These are phyloP conservation scores for Lycophotia porphyrea DNA, from an alignment of 2,888 invertebrate genomes.

Conservation along the genomic window DNA sequence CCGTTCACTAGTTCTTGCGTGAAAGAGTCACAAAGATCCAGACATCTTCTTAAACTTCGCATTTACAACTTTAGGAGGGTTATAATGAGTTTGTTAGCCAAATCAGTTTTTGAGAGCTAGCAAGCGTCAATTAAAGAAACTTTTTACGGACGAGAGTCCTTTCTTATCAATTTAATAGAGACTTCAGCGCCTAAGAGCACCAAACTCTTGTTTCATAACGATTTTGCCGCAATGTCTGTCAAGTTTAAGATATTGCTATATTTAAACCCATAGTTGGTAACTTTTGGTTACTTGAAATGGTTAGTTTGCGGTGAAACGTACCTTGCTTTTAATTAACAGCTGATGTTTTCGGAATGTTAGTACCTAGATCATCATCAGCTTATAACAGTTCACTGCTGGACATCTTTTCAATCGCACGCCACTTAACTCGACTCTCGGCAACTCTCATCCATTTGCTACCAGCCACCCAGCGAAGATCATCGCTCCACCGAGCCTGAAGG, in stretches of 20 bases:
- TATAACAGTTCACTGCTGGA: neutral
- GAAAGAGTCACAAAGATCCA: too few relatives aligned
- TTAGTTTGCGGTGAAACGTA: neutral
- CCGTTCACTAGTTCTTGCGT: too few relatives aligned
- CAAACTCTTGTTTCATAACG: neutral
- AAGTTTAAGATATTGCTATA: neutral
- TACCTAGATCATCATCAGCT: neutral
- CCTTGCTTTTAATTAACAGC: neutral
- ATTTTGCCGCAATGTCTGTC: neutral
- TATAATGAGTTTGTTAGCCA: neutral
- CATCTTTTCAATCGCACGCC: neutral
- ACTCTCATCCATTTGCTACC: neutral
- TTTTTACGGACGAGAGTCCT: neutral
- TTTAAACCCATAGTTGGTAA: neutral
- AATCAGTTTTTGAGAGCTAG: neutral
- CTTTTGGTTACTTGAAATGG: neutral
- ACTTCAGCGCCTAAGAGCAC: neutral
- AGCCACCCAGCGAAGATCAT: too few relatives aligned
- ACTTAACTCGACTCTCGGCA: neutral
- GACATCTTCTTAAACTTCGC: too few relatives aligned
- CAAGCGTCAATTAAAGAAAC: neutral
- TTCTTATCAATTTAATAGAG: neutral
- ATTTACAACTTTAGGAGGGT: too few relatives aligned
- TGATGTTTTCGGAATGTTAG: neutral
- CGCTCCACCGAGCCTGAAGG: neutral